Percentiles rank a stretch among this genome's conserved stretches.
Conservation (phyloP, 2,113 vertebrate species). For the Pongo pygmaeus region DNA sequence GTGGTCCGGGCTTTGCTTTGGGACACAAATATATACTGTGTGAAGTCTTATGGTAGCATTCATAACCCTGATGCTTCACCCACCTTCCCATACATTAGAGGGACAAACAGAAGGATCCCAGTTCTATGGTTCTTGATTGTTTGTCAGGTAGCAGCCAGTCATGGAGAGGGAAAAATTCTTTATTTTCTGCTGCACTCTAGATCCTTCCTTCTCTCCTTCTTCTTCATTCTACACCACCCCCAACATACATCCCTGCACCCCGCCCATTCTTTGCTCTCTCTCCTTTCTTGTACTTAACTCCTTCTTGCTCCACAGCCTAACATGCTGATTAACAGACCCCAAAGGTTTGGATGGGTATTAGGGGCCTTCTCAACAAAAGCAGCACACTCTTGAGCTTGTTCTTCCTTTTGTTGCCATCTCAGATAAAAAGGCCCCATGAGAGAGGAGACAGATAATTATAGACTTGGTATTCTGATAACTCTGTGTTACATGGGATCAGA, state of each 20-base stretch:
- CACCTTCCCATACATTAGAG: background rate
- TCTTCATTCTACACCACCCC: background rate
- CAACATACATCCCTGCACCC: background rate
- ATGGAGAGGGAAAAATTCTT: background rate
- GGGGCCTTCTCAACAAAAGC: background rate
- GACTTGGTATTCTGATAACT: background rate
- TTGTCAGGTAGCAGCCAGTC: background rate
- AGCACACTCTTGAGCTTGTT: background rate
- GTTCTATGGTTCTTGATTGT: background rate
- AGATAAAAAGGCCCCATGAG: background rate
- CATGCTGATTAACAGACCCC: background rate
- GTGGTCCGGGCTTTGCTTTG: background rate
- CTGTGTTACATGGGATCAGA: background rate
- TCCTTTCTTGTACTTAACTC: background rate
- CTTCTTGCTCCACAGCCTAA: background rate
- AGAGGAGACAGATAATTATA: background rate
- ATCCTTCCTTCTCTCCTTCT: background rate
- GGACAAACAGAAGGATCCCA: background rate
- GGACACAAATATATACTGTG: background rate
- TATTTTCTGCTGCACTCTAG: background rate
- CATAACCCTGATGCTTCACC: background rate
- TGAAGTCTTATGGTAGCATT: background rate
- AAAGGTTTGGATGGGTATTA: background rate
- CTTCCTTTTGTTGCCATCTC: conserved; percentile 5
- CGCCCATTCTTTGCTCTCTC: background rate